phyloP scores from a whole-genome alignment of 2,888 invertebrate genomes.

The Pterobdella sp. region DNA sequence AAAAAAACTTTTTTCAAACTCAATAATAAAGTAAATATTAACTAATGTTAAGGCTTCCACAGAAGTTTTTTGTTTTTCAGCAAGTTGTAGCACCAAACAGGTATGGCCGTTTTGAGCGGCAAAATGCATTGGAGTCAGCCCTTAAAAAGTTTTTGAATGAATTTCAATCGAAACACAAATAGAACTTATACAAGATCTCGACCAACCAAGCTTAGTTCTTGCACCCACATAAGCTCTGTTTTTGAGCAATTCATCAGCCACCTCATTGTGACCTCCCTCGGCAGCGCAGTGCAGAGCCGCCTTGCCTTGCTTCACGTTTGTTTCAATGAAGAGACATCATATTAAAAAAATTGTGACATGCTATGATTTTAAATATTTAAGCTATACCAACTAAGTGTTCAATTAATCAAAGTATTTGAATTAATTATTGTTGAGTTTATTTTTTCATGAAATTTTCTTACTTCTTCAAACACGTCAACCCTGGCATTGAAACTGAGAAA shows the following conservation, averaged over 20 bases:
- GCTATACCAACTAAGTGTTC: no score
- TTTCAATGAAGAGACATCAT: no score
- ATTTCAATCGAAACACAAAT: no score
- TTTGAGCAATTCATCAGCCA: conserved; percentile 66
- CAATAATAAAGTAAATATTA: conserved; percentile 35
- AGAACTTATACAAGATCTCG: no score
- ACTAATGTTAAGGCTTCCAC: conserved; percentile 86
- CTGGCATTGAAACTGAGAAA: conserved; percentile 86
- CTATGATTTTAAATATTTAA: no score
- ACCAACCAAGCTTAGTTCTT: conserved; percentile 74
- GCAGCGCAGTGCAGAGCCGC: conserved; percentile 85
- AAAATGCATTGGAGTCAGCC: conserved; percentile 92
- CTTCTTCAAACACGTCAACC: conserved; percentile 95
- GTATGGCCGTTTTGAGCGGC: conserved; percentile 93
- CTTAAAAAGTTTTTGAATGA: no score
- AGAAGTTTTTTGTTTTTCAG: conserved; percentile 86
- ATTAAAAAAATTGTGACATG: no score
- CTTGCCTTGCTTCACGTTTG: conserved; percentile 59
- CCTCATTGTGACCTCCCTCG: conserved; percentile 72
- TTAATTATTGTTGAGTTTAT: not conserved
- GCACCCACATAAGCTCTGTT: conserved; percentile 98
- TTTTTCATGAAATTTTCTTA: conserved; percentile 52
- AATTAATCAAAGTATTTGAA: not conserved
- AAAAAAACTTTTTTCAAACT: not conserved
- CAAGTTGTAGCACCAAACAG: conserved; percentile 77